Base-by-base conservation (phyloP, 2,797 vertebrate genomes). In the Clarias pachynema region DNA sequence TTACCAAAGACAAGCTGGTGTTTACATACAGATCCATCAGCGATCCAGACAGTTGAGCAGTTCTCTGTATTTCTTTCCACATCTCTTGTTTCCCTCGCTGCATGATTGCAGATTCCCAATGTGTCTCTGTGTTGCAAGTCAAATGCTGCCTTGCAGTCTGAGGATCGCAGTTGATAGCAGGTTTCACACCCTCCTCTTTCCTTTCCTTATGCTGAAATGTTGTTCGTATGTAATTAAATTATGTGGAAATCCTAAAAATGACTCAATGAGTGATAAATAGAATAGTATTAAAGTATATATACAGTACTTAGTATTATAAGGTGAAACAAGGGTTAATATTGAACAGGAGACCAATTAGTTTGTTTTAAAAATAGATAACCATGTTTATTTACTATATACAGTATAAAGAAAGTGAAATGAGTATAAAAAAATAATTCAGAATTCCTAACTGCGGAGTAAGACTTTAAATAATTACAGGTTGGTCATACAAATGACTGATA, bases 1-100 rank as follows among this genome's bases (percentile, higher is more conserved):
- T 95, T 93, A 93, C 92, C 90, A 90, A 91, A 91, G 89, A 87
- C 90, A 91, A 91, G 88, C 91, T 93, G 91, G 93, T 93, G 92
- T 94, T 95, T 93, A 94, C 93, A 90, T 87, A 60, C 53, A 60
- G 56, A 92, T 91, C 90, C 93, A 92, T 93, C 93, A 93, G 91
- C 91, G 92, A 91, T 91, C 92, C 89, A 87, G 92, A 90, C 91
- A 92, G 92, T 90, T 89, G 91, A 90, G 90, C 90, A 89, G 91
- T 92, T 90, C 89, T 91, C 87, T 79, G 93, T 92, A 93, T 93
- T 94, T 93, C 91, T 94, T 89, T 88, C 79, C 87, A 91, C 91
- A 89, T 86, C 92, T 92, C 88, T 44, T 83, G n/a, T 89, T 92
- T 92, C 91, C 89, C 91, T 93, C 87, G 90, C 90, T 89, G 91